Base-by-base conservation (phyloP, 2,888 invertebrate species). In the Invenusta paracnida region DNA sequence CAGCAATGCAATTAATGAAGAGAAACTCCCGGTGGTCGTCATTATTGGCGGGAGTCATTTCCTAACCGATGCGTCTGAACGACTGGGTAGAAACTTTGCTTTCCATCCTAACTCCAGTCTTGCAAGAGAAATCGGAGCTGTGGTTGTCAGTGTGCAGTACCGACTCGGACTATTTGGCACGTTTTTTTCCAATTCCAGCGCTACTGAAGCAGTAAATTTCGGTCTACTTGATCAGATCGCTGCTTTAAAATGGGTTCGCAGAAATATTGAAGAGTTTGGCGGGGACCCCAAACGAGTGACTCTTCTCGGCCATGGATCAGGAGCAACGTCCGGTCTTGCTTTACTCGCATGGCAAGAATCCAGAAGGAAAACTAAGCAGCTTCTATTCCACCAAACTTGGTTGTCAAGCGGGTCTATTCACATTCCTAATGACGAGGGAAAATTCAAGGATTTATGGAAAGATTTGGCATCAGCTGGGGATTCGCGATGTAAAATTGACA, bases 141-240 rank as follows among this genome's bases (percentile, higher is more conserved):
- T 85, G n/a, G 23, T 85, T 11, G 85, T 85, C 2, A 25, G 27
- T 17, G 11, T 85, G 5, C 13, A 83, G 13, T 85, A 85, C 84
- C 1, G 85, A 11, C 82, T 85, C 27, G 85, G 85, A 83, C 1
- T 83, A 27, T 84, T 85, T 29, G 85, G 85, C 5, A 82, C 82
- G 27, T 82, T 82, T 30, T 82, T 13, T n/a, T 17, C 13, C 13
- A 30, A 82, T 11, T 11, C 11, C 81, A 79, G 5, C 23, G 27
- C 5, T n/a, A 25, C 27, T 25, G 5, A 82, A 2, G n/a, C 2
- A 5, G 17, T 84, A 23, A 85, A 85, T 28, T 67, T 82, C 17
- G 83, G 23, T 28, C 11, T 85, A 1, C 17, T 17, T 23, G 85
- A 85, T 85, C 27, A 27, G 25, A 84, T 85, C 17, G 5, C 28